Evolutionary conservation across 2,888 invertebrate genomes (phyloP), one percentile per base, ranked within the genome.

Genomic region (Steinernema hermaphroditum): DNA sequence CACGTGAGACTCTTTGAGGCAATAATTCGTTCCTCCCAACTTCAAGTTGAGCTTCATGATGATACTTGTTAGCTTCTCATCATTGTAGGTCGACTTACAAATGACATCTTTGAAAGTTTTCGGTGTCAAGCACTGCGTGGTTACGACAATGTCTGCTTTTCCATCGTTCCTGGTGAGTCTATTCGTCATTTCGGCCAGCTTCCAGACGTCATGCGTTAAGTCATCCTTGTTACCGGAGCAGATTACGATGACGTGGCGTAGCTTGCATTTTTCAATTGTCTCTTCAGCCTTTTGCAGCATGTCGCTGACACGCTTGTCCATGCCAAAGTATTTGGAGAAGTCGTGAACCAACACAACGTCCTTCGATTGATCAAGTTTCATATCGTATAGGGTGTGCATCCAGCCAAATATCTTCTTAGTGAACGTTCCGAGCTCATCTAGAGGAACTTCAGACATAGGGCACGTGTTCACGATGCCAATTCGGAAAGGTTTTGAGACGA

Each of bases 11-110:
- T 37, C 37, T n/a, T n/a, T n/a, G n/a, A n/a, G n/a, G n/a, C n/a
- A n/a, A n/a, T 62, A 62, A n/a, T 62, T 62, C 29, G 62, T 62
- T 29, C 62, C 62, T 12, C 62, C 62, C 1, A 62, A 16, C 32
- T 62, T 62, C 62, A 62, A 19, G 14, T 62, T 62, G 32, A 62
- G 16, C 62, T 62, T 62, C 62, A 62, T 62, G 12, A 62, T 29
- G 2, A 62, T 29, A 32, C 62, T 32, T 16, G 62, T 32, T 32
- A 34, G 29, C 9, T 32, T 62, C 2, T 29, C 2, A n/a, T 29
- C 62, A 6, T 32, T 8, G 16, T 62, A 62, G 16, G 14, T 32
- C 29, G 62, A 62, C 16, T 62, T 29, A 2, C 27, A 29, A 1
- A 32, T 2, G 2, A 62, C 29, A 2, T 8, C 29, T 4, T 16